A percentile compares a stretch with the other conserved stretches of the same genome.
These are phyloP conservation scores for Plotosus lineatus DNA, from an alignment of 2,113 vertebrate genomes.

Conservation along the genomic window DNA sequence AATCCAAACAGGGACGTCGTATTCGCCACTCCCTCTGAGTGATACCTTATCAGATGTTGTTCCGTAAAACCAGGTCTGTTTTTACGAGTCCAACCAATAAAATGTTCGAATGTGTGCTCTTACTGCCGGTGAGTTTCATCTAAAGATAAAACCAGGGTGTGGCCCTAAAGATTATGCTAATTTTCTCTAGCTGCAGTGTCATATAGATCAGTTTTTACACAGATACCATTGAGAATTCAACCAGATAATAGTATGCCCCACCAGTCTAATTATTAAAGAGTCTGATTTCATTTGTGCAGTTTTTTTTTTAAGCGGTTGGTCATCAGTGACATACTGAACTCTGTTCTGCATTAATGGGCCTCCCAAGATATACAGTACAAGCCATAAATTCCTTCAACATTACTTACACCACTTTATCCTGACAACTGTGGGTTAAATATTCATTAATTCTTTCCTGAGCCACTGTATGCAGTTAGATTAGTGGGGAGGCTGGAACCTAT, in stretches of 20 bases:
- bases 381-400: background rate
- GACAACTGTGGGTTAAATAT: background rate
- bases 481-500: too few relatives aligned
- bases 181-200: background rate
- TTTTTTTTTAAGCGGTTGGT: background rate
- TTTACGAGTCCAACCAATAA: background rate
- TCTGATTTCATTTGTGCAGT: background rate
- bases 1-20: conserved; percentile 9
- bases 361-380: background rate
- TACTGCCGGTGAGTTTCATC: background rate
- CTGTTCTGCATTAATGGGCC: background rate
- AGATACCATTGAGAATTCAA: background rate
- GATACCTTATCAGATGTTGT: conserved; percentile 25
- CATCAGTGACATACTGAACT: background rate
- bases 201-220: conserved; percentile 2
- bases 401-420: background rate
- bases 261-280: background rate
- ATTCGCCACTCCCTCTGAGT: conserved; percentile 2
- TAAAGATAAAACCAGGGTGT: conserved; percentile 37
- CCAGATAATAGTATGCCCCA: background rate
- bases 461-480: too few relatives aligned
- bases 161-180: background rate
- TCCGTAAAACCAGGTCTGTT: background rate
- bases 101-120: background rate
- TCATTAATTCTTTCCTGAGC: too few relatives aligned